Evolutionary conservation across 2,113 vertebrate genomes (phyloP).

Genomic region (Strigops habroptila): DNA sequence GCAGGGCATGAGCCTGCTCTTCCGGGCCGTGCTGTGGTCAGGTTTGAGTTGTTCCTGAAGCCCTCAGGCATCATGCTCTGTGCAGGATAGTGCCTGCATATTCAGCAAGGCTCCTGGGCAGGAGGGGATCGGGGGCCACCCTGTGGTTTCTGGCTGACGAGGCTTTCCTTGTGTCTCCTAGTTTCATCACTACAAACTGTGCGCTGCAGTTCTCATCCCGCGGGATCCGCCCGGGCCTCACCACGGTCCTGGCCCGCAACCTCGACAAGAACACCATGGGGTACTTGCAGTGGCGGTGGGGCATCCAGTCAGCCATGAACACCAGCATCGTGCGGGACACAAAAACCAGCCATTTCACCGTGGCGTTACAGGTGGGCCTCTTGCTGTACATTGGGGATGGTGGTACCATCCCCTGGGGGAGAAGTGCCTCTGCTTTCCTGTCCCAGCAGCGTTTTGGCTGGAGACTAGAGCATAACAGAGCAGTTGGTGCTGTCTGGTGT

Average conservation of each 20-base stretch:
- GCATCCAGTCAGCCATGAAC: conserved; percentile 95
- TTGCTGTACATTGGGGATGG: fast-evolving
- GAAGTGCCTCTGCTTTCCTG: neutral
- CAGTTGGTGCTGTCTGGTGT: fast-evolving
- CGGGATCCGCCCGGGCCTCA: conserved; percentile 87
- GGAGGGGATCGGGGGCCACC: neutral
- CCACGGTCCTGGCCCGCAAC: conserved; percentile 89
- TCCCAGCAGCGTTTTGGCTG: neutral
- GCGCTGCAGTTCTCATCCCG: conserved; percentile 93
- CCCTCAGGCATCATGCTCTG: fast-evolving
- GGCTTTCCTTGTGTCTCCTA: conserved; percentile 32
- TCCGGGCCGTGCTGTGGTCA: neutral
- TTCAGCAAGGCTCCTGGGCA: neutral
- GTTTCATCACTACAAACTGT: conserved; percentile 91
- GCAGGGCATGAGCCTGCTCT: neutral
- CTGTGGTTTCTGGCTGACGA: neutral
- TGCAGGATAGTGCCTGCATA: neutral
- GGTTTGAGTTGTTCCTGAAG: neutral
- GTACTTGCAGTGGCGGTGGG: conserved; percentile 98
- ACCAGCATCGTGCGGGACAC: conserved; percentile 94
- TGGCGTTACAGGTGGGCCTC: conserved; percentile 86
- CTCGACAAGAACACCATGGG: conserved; percentile 97
- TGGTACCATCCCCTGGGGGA: fast-evolving
- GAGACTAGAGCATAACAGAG: neutral
- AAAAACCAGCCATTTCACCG: conserved; percentile 90